Evolutionary conservation across 2,113 vertebrate species (phyloP), one percentile per base, ranked within the genome.

Genomic region (Syngnathoides biaculeatus): DNA sequence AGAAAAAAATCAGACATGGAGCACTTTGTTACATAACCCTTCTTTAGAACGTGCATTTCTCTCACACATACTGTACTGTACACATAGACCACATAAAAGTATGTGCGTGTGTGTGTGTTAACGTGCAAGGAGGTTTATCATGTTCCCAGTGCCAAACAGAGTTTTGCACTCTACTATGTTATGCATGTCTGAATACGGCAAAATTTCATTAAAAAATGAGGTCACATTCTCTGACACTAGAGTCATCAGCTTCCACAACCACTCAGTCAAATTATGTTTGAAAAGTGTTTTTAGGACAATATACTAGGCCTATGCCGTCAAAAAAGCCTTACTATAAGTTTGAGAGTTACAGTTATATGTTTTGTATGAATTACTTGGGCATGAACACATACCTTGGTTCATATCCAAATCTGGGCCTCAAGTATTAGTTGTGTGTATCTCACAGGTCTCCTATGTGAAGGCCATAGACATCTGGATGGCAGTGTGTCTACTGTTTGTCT

Each of bases 391-490:
- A 39, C 47, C 47, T 39, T 13, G 30, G 20, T 50, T n/a, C 20
- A 22, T 22, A 10, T 50, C 13, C 43, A 64, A 47, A 24, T 64
- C 14, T 30, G 4, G 19, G 17, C 6, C 9, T 11, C 39, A 1
- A 40, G 4, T 4, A 53, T 53, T 20, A 53, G 22, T 43, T 45
- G 8, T 67, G 35, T 52, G 6, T 58, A 19, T 61, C 26, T 20
- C 43, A 0, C 68, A 99, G 97, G 97, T 99, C 40, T 98, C 97
- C 0, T 99, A 99, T 45, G 96, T 98, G 24, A 99, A 99, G 88
- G 97, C 97, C 0, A 99, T 99, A 74, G 97, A 99, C 81, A 98
- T 99, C 82, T 99, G 97, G 97, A 99, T 99, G 97, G 97, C 97
- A 0, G 97, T 99, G 0, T 99, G 97, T 68, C 92, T 99, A 68